Conservation (phyloP, 2,888 invertebrate genomes). For the Apocheima hispidaria region DNA sequence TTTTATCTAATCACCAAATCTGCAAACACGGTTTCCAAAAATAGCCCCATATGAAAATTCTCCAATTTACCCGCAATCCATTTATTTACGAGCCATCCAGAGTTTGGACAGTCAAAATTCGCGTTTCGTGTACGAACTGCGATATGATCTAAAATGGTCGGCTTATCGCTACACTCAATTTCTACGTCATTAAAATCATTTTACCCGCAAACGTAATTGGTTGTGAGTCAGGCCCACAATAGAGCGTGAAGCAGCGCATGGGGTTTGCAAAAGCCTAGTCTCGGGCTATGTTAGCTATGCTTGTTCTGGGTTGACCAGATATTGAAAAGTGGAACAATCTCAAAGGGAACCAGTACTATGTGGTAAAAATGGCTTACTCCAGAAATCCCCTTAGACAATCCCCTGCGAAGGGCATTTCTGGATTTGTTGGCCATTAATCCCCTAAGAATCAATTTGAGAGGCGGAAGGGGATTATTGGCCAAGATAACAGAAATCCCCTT, state of each 20-base stretch:
- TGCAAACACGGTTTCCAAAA: constrained; percentile 6
- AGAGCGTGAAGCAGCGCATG: constrained; percentile 29
- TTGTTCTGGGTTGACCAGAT: not conserved
- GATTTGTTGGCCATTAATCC: too few relatives aligned
- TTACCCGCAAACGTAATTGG: constrained; percentile 57
- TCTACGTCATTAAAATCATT: constrained; percentile 65
- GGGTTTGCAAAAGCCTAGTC: not conserved
- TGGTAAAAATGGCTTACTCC: too few relatives aligned
- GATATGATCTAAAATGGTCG: constrained; percentile 60
- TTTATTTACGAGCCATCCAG: constrained; percentile 23
- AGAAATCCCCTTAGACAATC: too few relatives aligned
- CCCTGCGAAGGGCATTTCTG: too few relatives aligned
- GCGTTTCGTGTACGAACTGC: constrained; percentile 43
- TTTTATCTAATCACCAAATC: not conserved
- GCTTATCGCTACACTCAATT: constrained; percentile 60
- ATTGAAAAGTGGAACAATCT: not conserved
- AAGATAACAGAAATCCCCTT: too few relatives aligned
- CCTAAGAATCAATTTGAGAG: too few relatives aligned
- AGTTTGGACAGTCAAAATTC: constrained; percentile 36
- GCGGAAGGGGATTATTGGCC: too few relatives aligned
- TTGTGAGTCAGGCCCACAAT: constrained; percentile 47
- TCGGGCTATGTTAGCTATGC: not conserved
- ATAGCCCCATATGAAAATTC: constrained; percentile 15
- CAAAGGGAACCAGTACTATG: too few relatives aligned
- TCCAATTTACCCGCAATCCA: constrained; percentile 18